Base-by-base conservation (phyloP, 2,888 invertebrate genomes). In the Tribolium freemani region DNA sequence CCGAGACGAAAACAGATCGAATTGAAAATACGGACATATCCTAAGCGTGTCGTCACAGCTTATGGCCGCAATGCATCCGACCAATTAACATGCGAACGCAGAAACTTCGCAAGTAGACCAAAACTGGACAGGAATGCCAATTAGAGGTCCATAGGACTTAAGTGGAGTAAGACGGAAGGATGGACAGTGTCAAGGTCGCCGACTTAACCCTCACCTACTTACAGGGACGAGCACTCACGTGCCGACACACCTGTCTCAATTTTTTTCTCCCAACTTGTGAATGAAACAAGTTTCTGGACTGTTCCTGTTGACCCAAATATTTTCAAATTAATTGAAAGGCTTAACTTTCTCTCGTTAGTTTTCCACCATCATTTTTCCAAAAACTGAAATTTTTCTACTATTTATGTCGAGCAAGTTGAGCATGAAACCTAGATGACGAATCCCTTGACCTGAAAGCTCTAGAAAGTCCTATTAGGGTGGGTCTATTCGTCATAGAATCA, bases 1-100 rank as follows among this genome's bases (percentile, higher is more conserved):
- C 83, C 83, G 83, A 80, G 80, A 82, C 80, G 77, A 80, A 82
- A 81, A 80, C 79, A 83, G 81, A 81, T 83, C 80, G 79, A 82
- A 83, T 83, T 82, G 82, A 82, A 26, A 82, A 74, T 71, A 82
- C 77, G 72, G 73, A 71, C 74, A 68, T 74, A 79, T 79, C 78
- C 76, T 80, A 66, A 79, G 81, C 81, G 81, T 82, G 81, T 78
- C 80, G 80, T 80, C 78, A 79, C 77, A 77, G 76, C 75, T 75
- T 66, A 75, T 77, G 75, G 57, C 69, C 74, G 50, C 48, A 26
- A 54, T 73, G 72, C 75, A 79, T 66, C 73, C 74, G 69, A 75
- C 72, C 76, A 76, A 75, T 81, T 81, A 78, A 78, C 81, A 83
- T 83, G 81, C 81, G 73, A 78, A 75, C 73, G 75, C 76, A 73